Percentiles rank a stretch among this genome's conserved stretches.
phyloP scores from a whole-genome alignment of 2,113 vertebrate genomes.

The Ictalurus punctatus region DNA sequence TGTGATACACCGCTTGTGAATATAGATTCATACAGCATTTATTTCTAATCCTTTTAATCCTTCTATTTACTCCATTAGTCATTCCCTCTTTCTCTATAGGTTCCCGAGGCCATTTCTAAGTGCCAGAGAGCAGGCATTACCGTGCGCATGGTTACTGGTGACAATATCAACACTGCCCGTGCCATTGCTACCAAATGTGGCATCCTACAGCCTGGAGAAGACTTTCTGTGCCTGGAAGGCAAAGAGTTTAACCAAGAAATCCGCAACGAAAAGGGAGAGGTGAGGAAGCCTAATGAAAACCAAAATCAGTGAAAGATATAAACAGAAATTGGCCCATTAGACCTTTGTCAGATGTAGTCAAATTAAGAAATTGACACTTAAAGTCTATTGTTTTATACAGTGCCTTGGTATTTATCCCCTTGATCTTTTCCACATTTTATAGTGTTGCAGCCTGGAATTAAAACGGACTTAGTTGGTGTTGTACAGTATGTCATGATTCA shows the following conservation, averaged over 20 bases:
- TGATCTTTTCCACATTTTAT: not conserved
- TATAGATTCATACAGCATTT: not conserved
- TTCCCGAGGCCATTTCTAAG: constrained; percentile 88
- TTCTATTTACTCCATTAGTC: not conserved
- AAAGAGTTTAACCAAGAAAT: constrained; percentile 97
- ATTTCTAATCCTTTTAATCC: constrained; percentile 9
- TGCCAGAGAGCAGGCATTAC: constrained; percentile 94
- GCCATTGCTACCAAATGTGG: constrained; percentile 97
- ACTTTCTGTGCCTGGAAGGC: constrained; percentile 93
- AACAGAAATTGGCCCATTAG: not conserved
- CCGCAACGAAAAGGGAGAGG: constrained; percentile 95
- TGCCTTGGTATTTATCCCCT: not conserved
- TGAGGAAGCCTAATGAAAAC: constrained; percentile 51
- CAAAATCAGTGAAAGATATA: not conserved
- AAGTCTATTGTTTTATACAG: not conserved
- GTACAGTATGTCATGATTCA: not conserved
- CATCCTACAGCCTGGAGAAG: constrained; percentile 87
- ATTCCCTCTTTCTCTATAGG: constrained; percentile 67
- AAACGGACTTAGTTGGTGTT: not conserved
- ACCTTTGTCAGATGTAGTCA: not conserved
- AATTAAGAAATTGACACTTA: not conserved
- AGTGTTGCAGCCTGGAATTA: not conserved
- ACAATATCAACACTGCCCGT: constrained; percentile 96
- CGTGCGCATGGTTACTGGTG: constrained; percentile 95
- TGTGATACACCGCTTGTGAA: constrained; percentile 10